These are phyloP conservation scores for Zophobas atratus DNA, from an alignment of 1,140 invertebrate genomes.

Conservation along the genomic window DNA sequence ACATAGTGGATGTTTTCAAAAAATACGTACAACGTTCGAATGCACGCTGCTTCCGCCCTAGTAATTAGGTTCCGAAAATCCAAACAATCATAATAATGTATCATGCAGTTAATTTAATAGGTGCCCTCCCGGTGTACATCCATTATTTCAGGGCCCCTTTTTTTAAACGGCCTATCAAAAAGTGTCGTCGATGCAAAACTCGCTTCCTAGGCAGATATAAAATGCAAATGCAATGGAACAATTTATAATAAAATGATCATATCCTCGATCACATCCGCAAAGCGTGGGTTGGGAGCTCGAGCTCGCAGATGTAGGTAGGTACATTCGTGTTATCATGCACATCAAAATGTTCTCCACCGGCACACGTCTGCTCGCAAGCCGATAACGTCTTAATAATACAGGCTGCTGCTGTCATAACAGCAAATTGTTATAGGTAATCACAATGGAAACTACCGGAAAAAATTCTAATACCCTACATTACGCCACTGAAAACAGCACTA, in stretches of 20 bases:
- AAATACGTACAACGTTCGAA: too few relatives aligned
- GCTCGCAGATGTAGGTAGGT: conserved; percentile 27
- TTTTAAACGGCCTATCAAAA: background rate
- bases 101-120: too few relatives aligned
- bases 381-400: conserved; percentile 31
- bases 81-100: too few relatives aligned
- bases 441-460: conserved; percentile 10
- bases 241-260: conserved; percentile 34
- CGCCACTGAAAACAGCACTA: background rate
- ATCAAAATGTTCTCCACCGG: conserved; percentile 20
- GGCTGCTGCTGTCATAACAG: conserved; percentile 12
- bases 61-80: too few relatives aligned
- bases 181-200: background rate
- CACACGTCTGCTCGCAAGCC: conserved; percentile 20
- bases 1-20: too few relatives aligned
- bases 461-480: conserved; percentile 20
- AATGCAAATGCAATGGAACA: conserved; percentile 39
- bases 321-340: conserved; percentile 21
- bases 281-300: conserved; percentile 26
- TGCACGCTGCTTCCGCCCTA: too few relatives aligned
- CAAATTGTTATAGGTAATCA: conserved; percentile 32
- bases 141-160: too few relatives aligned
- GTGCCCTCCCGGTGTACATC: too few relatives aligned
- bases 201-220: background rate
- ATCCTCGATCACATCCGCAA: conserved; percentile 29